These are phyloP conservation scores for Coluber constrictor DNA, from an alignment of 2,797 vertebrate species.

Conservation along the genomic window DNA sequence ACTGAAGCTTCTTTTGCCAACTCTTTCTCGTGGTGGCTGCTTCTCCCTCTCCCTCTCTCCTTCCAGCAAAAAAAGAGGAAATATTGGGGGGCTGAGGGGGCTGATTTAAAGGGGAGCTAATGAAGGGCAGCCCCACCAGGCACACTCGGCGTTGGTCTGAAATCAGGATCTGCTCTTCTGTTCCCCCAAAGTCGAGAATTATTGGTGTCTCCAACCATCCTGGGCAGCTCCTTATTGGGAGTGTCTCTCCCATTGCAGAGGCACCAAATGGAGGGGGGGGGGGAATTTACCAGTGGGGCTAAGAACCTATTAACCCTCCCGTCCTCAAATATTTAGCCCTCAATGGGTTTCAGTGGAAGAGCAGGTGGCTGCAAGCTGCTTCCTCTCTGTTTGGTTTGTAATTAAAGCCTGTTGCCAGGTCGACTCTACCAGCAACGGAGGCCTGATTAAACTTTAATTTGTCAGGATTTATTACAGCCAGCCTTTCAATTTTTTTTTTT, in stretches of 20 bases:
- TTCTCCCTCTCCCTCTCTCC: neutral
- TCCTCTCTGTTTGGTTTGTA: neutral
- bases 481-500: neutral
- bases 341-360: neutral
- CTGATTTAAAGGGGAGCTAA: conserved; percentile 37
- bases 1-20: no score
- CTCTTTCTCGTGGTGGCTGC: no score
- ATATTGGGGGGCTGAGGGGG: neutral
- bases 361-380: neutral
- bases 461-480: neutral
- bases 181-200: neutral
- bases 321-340: neutral
- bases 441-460: conserved; percentile 12
- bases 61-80: neutral
- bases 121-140: conserved; percentile 1
- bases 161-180: neutral
- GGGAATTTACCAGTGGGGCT: no score
- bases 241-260: no score
- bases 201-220: neutral
- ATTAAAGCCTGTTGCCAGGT: neutral
- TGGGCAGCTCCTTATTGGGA: neutral
- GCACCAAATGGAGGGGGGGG: no score
- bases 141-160: neutral
- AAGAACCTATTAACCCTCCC: neutral
- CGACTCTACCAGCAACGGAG: neutral